phyloP scores from a whole-genome alignment of 1,140 invertebrate genomes.

The Brachystomella parvula region DNA sequence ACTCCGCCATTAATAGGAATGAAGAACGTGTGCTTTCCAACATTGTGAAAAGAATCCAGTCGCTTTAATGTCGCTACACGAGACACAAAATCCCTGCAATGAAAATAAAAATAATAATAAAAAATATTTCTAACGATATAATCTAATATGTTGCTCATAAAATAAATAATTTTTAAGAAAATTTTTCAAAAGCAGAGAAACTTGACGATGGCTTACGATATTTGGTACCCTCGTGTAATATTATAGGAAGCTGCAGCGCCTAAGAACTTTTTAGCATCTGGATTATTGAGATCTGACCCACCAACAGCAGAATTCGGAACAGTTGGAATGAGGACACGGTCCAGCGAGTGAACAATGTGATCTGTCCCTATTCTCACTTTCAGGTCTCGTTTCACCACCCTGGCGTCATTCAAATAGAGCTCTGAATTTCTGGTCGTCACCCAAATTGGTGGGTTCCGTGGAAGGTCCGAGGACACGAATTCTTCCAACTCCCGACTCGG shows the following conservation, averaged over 20 bases:
- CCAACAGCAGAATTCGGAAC: slow-evolving; percentile 22
- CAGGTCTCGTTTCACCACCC: slow-evolving; percentile 24
- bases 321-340: slow-evolving; percentile 34
- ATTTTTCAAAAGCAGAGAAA: too few relatives aligned
- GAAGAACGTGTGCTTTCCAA: slow-evolving; percentile 75
- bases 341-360: slow-evolving; percentile 35
- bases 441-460: slow-evolving; percentile 37
- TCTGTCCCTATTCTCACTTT: slow-evolving; percentile 25
- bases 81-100: slow-evolving; percentile 65
- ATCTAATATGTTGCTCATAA: too few relatives aligned
- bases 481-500: slow-evolving; percentile 31
- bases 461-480: slow-evolving; percentile 28
- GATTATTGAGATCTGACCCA: slow-evolving; percentile 28
- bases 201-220: slow-evolving; percentile 1
- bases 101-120: too few relatives aligned
- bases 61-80: slow-evolving; percentile 61
- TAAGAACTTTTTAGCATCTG: slow-evolving; percentile 33
- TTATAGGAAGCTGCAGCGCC: slow-evolving; percentile 23
- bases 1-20: slow-evolving; percentile 83
- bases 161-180: too few relatives aligned
- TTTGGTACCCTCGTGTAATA: slow-evolving; percentile 4
- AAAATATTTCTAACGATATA: too few relatives aligned
- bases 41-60: slow-evolving; percentile 62
- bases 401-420: slow-evolving; percentile 35
- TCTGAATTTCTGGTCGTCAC: slow-evolving; percentile 26